These are phyloP conservation scores for Apeltes quadracus DNA, from an alignment of 2,113 vertebrate species.

Conservation along the genomic window DNA sequence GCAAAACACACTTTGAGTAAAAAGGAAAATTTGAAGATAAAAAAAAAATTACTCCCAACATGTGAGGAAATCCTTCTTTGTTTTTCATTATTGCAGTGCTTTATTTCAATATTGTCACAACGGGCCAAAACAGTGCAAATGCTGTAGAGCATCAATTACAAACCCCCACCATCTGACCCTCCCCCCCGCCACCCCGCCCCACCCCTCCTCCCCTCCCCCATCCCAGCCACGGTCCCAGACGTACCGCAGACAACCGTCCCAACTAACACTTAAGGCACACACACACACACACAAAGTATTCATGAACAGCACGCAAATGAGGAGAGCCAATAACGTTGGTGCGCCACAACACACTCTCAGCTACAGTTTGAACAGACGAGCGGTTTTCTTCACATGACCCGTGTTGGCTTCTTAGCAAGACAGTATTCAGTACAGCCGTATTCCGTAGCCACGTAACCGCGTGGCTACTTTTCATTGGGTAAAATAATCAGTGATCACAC, in stretches of 20 bases:
- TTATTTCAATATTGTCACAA: conserved; percentile 60
- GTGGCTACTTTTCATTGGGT: conserved; percentile 26
- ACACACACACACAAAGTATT: conserved; percentile 55
- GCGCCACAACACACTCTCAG: conserved; percentile 9
- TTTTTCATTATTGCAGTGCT: conserved; percentile 72
- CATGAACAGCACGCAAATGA: conserved; percentile 48
- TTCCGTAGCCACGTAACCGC: conserved; percentile 33
- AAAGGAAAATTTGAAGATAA: neutral
- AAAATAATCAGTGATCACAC: conserved; percentile 28
- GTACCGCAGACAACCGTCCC: conserved; percentile 43
- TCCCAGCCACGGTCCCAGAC: no score
- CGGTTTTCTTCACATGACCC: conserved; percentile 37
- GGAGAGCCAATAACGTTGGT: conserved; percentile 54
- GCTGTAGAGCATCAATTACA: conserved; percentile 49
- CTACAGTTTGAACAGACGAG: conserved; percentile 25
- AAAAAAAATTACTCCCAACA: neutral
- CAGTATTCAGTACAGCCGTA: conserved; percentile 24
- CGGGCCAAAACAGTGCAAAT: conserved; percentile 66
- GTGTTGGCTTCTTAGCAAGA: conserved; percentile 37
- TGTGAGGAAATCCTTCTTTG: conserved; percentile 23
- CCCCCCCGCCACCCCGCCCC: conserved; percentile 26
- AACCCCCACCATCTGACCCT: conserved; percentile 21
- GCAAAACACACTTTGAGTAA: neutral
- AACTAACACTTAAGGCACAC: conserved; percentile 62
- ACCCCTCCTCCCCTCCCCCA: no score